A percentile compares a stretch with the other conserved stretches of the same genome.
Evolutionary conservation across 2,797 vertebrate genomes (phyloP).

Genomic region (Triplophysa bombifrons): DNA sequence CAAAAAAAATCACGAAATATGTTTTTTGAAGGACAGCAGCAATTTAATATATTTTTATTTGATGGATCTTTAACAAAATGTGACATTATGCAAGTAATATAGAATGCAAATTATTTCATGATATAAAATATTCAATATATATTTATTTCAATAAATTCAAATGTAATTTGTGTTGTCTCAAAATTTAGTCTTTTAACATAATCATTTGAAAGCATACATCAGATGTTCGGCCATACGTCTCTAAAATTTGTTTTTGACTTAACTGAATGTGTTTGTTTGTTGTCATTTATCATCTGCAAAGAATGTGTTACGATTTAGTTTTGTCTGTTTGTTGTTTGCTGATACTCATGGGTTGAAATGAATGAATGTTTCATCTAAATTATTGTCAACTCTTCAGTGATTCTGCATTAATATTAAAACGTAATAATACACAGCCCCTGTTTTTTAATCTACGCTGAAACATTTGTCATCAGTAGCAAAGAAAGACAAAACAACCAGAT

Average conservation of each 20-base stretch:
- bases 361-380: constrained; percentile 11
- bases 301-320: constrained; percentile 41
- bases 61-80: not conserved
- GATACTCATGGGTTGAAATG: constrained; percentile 43
- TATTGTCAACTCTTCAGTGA: constrained; percentile 32
- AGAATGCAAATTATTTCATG: not conserved
- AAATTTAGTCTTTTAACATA: constrained; percentile 6
- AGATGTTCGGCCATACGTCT: constrained; percentile 11
- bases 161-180: constrained; percentile 4
- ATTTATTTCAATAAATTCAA: not conserved
- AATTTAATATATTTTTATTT: too few relatives aligned
- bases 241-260: constrained; percentile 38
- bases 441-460: not conserved
- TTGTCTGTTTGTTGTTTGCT: constrained; percentile 46
- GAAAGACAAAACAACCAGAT: constrained; percentile 15
- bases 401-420: constrained; percentile 24
- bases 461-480: constrained; percentile 30
- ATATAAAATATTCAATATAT: too few relatives aligned
- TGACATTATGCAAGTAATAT: not conserved
- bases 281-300: constrained; percentile 47
- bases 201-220: not conserved
- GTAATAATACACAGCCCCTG: constrained; percentile 23
- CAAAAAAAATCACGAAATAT: too few relatives aligned
- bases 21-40: not conserved
- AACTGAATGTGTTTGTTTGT: constrained; percentile 40